Evolutionary conservation across 2,797 vertebrate species (phyloP).

Genomic region (Xyrichtys novacula): DNA sequence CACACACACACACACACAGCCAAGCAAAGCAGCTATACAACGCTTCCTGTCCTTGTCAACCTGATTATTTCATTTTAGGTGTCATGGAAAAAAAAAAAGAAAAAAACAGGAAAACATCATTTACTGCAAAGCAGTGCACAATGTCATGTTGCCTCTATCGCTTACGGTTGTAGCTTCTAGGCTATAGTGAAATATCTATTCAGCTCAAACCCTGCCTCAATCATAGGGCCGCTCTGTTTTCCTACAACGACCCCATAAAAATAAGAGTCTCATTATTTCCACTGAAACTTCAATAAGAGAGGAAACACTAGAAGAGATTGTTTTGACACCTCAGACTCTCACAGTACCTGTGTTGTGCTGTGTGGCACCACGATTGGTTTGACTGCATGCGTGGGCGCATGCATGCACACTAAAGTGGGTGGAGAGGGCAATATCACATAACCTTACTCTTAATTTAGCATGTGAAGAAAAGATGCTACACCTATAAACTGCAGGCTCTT

Average conservation of each 20-base stretch:
- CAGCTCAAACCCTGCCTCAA: constrained; percentile 12
- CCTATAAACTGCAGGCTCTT: background rate
- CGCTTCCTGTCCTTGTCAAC: constrained; percentile 36
- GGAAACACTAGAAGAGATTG: constrained; percentile 22
- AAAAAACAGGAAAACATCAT: constrained; percentile 13
- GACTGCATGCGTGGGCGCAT: constrained; percentile 27
- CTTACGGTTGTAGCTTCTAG: constrained; percentile 5
- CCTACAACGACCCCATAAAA: constrained; percentile 7
- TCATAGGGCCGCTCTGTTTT: background rate
- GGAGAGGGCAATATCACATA: constrained; percentile 43
- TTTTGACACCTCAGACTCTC: constrained; percentile 28
- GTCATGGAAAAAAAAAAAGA: constrained; percentile 8
- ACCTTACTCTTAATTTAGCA: constrained; percentile 52
- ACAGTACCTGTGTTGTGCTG: constrained; percentile 22
- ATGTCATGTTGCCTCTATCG: background rate
- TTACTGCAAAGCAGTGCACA: constrained; percentile 21
- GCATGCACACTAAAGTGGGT: constrained; percentile 35
- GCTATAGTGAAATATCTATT: constrained; percentile 4
- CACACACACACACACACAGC: constrained; percentile 2
- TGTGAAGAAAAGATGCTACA: constrained; percentile 25
- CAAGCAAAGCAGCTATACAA: constrained; percentile 15
- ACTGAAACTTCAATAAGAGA: constrained; percentile 16
- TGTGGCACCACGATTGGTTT: constrained; percentile 15
- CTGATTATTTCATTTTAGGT: constrained; percentile 38
- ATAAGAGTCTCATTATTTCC: constrained; percentile 12